phyloP scores from a whole-genome alignment of 2,797 vertebrate species.

The Melanotaenia maccullochi region DNA sequence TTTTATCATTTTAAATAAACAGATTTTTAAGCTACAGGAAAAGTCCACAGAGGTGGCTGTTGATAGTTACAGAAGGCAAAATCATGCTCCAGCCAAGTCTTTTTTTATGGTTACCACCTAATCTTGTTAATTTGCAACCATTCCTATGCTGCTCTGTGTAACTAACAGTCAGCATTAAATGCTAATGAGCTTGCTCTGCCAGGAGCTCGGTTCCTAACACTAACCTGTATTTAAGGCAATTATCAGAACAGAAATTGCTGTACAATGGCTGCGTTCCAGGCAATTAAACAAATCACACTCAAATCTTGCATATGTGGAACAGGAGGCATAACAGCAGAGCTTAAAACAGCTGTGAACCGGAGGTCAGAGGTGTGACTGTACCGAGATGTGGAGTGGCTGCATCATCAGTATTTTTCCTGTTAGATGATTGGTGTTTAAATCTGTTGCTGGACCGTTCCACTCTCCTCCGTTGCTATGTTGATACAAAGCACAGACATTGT shows the following conservation, averaged over 20 bases:
- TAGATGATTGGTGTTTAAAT: conserved; percentile 3
- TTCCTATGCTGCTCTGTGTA: conserved; percentile 37
- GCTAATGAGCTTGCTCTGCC: conserved; percentile 42
- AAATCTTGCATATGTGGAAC: conserved; percentile 37
- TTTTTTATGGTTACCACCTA: conserved; percentile 45
- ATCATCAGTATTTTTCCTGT: conserved; percentile 12
- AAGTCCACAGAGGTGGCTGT: conserved; percentile 13
- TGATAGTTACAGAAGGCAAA: conserved; percentile 19
- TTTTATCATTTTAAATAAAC: conserved; percentile 19
- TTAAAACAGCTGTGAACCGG: conserved; percentile 38
- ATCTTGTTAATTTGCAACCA: conserved; percentile 52
- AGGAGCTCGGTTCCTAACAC: conserved; percentile 33
- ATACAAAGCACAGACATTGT: conserved; percentile 32
- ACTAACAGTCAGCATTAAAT: conserved; percentile 52
- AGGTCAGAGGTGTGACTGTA: conserved; percentile 26
- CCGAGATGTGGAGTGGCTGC: conserved; percentile 1
- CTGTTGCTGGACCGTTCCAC: conserved; percentile 8
- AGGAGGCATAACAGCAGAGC: conserved; percentile 24
- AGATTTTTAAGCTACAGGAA: background rate
- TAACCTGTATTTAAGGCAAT: conserved; percentile 72
- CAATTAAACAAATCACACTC: conserved; percentile 60
- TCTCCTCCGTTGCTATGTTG: conserved; percentile 34
- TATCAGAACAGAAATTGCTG: conserved; percentile 60
- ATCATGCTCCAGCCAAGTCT: conserved; percentile 22
- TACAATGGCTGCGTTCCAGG: conserved; percentile 55